Base-by-base conservation (phyloP, 1,140 invertebrate genomes). In the Cylas formicarius region DNA sequence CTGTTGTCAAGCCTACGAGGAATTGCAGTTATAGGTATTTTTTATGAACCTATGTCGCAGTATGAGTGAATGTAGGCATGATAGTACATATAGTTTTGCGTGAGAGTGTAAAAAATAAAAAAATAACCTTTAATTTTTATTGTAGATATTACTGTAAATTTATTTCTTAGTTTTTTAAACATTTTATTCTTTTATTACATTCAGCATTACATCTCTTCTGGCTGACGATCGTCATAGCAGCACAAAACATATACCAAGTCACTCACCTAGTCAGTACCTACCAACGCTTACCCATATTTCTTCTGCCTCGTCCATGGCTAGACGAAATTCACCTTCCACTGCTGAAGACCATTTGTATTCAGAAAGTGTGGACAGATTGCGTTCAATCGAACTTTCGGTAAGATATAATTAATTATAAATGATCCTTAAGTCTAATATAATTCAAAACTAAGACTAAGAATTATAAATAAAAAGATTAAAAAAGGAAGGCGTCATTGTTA, bases 121-220 rank as follows among this genome's bases (percentile, higher is more conserved):
- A 31, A 4, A 33, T 19, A 4, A 21, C 16, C 1, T 4, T 27
- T 33, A 20, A 33, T 10, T 27, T 11, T 13, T 11, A 18, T 8
- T 32, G 23, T n/a, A 14, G 11, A 7, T n/a, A 13, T 36, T 19
- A 16, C 9, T 39, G 22, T 39, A n/a, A 29, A 18, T 41, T 39
- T 28, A 8, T 23, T 37, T 9, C 22, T 23, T 13, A 8, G 4
- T 5, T 6, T 21, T 13, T 37, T 37, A 4, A 37, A 13, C 26
- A 9, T 34, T 37, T 14, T 9, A 16, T 4, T 84, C 31, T 27
- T 44, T 31, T n/a, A n/a, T n/a, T n/a, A n/a, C n/a, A n/a, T 36
- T 9, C 65, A 86, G 82, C 67, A 86, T 86, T 64, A 82, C 81
- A 48, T 84, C 82, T 48, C 68, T 86, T 55, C 66, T 86, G 41